These are phyloP conservation scores for Ridgeia piscesae DNA, from an alignment of 1,140 invertebrate genomes.

Conservation along the genomic window DNA sequence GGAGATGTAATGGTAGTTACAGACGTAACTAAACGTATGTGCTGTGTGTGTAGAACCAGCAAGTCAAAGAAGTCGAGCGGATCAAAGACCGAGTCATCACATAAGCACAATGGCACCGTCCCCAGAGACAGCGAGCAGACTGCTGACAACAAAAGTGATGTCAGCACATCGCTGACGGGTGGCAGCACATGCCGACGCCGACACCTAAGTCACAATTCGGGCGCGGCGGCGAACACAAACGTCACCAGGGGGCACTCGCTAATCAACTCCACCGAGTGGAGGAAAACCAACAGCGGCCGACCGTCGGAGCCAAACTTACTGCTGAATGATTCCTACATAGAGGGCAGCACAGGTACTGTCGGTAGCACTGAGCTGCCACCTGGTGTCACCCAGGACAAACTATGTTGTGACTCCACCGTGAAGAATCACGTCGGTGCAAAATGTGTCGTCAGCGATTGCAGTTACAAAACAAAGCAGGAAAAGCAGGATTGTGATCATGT, in stretches of 20 bases:
- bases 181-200: conserved; percentile 10
- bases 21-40: background rate
- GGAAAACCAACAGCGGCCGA: background rate
- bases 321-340: background rate
- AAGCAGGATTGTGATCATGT: background rate
- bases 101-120: background rate
- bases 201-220: background rate
- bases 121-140: background rate
- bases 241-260: background rate
- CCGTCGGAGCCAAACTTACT: background rate
- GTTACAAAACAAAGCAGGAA: background rate
- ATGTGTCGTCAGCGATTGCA: background rate
- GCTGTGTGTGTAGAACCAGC: background rate
- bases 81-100: background rate
- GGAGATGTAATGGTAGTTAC: too few relatives aligned
- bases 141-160: background rate
- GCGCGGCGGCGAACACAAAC: background rate
- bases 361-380: background rate
- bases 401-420: too few relatives aligned
- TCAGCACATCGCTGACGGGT: background rate
- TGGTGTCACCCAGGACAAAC: background rate
- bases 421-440: background rate
- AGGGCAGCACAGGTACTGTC: background rate
- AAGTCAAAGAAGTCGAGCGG: background rate
- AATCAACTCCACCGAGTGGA: background rate